A percentile compares a stretch with the other conserved stretches of the same genome.
Conservation (phyloP, 1,140 invertebrate species). For the Pteromalus puparum region DNA sequence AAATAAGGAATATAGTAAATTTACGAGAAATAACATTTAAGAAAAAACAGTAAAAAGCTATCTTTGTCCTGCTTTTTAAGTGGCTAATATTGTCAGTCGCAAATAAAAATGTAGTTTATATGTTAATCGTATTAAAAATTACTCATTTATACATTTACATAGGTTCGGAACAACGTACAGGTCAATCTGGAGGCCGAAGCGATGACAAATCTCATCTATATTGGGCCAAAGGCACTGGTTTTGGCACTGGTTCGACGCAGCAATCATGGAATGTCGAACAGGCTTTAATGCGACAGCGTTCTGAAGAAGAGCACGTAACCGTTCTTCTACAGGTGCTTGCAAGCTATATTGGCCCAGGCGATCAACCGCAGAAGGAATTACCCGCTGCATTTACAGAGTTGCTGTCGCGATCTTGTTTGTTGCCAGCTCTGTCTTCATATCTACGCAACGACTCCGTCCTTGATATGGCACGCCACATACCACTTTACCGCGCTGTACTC, state of each 20-base stretch:
- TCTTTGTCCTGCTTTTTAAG: background rate
- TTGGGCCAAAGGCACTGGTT: conserved; percentile 97
- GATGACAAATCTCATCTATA: conserved; percentile 91
- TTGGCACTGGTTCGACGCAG: conserved; percentile 95
- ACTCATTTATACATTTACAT: background rate
- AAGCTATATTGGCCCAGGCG: conserved; percentile 88
- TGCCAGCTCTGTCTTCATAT: conserved; percentile 93
- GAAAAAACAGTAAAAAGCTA: background rate
- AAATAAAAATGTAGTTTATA: background rate
- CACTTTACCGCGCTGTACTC: conserved; percentile 90
- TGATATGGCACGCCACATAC: conserved; percentile 96
- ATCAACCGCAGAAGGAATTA: conserved; percentile 77
- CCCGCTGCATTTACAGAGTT: conserved; percentile 85
- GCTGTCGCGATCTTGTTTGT: conserved; percentile 87
- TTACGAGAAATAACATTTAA: background rate
- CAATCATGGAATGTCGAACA: conserved; percentile 98
- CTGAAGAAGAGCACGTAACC: conserved; percentile 95
- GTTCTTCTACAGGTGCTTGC: conserved; percentile 86
- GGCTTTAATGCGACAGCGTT: conserved; percentile 89
- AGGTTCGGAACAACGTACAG: conserved; percentile 55
- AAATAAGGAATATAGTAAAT: no score
- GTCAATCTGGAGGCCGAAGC: conserved; percentile 62
- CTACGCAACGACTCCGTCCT: conserved; percentile 95
- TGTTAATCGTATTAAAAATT: background rate
- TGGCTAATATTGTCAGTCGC: background rate